Base-by-base conservation (phyloP, 2,888 invertebrate genomes). In the Rhynchonema sp. region DNA sequence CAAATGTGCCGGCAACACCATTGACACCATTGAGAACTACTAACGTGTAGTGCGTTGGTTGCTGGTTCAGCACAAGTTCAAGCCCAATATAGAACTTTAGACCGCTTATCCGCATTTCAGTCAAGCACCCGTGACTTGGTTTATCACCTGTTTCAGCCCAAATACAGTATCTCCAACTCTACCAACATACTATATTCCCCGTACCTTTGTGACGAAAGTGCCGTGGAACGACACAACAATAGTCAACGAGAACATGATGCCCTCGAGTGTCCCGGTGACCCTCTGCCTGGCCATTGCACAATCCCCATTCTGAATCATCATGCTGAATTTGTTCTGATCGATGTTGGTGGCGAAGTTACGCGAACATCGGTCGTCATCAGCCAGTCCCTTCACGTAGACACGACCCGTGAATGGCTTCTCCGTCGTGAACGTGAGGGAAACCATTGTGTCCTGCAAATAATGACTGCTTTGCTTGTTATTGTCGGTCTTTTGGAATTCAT, bases 201-300 rank as follows among this genome's bases (percentile, higher is more conserved):
- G 17, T 13, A 57, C 62, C 55, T 63, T 63, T 22, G 63, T 63
- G 27, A 63, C 63, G 54, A 69, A 69, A 2, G 69, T 69, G 59
- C 69, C 69, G 60, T 69, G 69, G 62, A 69, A 70, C 26, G 65
- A 66, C 59, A 69, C 69, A 38, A 70, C 67, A 56, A 69, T 66
- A 23, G 70, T 70, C 55, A 69, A 38, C 22, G 67, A 68, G 55
- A 68, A 64, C 66, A 69, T 67, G 56, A 69, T 62, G 38, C 69
- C 69, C 63, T 69, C 70, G 9, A 69, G 58, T 28, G 65, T 64
- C 49, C 70, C 70, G 38, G 64, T 64, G 22, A 70, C 67, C 27
- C 69, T 61, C 58, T 70, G 69, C 17, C 70, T 54, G 55, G 65
- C 64, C 66, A 66, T 70, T 23, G 68, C 65, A 59, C 69, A 69